Percentiles rank a stretch among this genome's conserved stretches.
Evolutionary conservation across 30 jellyfish, hydroid and myxozoan species (phyloP).

Genomic region (Mastigias papua): DNA sequence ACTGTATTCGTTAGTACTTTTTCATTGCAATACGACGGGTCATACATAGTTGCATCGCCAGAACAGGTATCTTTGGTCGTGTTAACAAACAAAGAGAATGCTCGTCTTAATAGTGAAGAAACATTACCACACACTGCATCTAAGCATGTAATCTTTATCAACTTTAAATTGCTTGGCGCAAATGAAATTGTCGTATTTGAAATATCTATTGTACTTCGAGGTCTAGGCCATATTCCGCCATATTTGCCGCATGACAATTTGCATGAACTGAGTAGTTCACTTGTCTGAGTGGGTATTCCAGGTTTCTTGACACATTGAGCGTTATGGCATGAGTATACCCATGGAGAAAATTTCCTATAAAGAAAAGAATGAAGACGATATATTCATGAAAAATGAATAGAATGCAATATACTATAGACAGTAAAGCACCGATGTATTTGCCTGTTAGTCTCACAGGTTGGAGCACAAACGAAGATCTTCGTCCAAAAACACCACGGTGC

Average conservation of each 20-base stretch:
- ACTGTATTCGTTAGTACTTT: slow-evolving; percentile 20
- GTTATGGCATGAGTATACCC: slow-evolving; percentile 59
- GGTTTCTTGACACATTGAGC: slow-evolving; percentile 45
- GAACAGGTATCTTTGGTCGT: slow-evolving; percentile 27
- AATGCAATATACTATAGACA: too few relatives aligned
- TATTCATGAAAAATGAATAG: too few relatives aligned
- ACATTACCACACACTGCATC: slow-evolving; percentile 19
- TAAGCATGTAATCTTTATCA: slow-evolving; percentile 11
- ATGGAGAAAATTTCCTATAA: slow-evolving; percentile 56
- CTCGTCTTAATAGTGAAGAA: slow-evolving; percentile 4
- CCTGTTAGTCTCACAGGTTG: neutral
- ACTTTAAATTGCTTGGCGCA: slow-evolving; percentile 32
- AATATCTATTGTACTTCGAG: slow-evolving; percentile 32
- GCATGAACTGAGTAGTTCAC: slow-evolving; percentile 64
- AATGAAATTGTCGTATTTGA: slow-evolving; percentile 37
- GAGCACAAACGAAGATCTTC: neutral
- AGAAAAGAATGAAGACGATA: neutral
- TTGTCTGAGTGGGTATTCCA: slow-evolving; percentile 35
- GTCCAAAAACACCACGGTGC: neutral
- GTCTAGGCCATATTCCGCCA: slow-evolving; percentile 88
- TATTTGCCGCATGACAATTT: slow-evolving; percentile 78
- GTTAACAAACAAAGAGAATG: slow-evolving; percentile 30
- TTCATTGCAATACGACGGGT: slow-evolving; percentile 30
- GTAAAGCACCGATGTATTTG: too few relatives aligned
- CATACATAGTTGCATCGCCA: slow-evolving; percentile 13